These are phyloP conservation scores for Stegodyphus dumicola DNA, from an alignment of 1,140 invertebrate species.

Conservation along the genomic window DNA sequence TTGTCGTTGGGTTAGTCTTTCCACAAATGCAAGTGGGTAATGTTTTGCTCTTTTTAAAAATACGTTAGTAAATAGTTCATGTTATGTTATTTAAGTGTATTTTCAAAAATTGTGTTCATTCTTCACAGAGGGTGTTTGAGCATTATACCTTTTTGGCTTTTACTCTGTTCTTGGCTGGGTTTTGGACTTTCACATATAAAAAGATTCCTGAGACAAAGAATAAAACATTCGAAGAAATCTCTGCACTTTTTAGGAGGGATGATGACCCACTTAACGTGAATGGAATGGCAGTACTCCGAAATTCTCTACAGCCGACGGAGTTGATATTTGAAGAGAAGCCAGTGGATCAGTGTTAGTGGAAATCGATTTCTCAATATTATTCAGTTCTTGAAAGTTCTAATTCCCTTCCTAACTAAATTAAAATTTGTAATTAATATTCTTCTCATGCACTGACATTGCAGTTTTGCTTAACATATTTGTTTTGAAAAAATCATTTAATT, in stretches of 20 bases:
- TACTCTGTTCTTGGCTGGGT: constrained; percentile 92
- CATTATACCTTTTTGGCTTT: constrained; percentile 98
- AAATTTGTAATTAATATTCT: no score
- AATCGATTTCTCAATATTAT: background rate
- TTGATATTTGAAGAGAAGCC: constrained; percentile 52
- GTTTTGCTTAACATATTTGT: background rate
- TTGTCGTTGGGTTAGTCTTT: constrained; percentile 95
- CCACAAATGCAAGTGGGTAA: constrained; percentile 85
- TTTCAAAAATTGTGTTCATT: background rate
- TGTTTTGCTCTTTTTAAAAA: background rate
- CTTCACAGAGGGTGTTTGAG: constrained; percentile 82
- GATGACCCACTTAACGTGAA: constrained; percentile 48
- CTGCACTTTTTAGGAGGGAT: constrained; percentile 75
- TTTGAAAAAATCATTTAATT: background rate
- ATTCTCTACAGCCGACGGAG: constrained; percentile 48
- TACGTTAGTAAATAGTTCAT: background rate
- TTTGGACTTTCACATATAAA: constrained; percentile 97
- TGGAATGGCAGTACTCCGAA: constrained; percentile 28
- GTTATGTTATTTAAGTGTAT: background rate
- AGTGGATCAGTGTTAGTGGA: constrained; percentile 36
- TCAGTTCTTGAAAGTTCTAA: background rate
- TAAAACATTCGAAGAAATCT: constrained; percentile 97
- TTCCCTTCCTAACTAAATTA: no score
- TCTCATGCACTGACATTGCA: no score
- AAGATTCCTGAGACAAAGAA: constrained; percentile 99